Conservation (phyloP, 1,140 invertebrate genomes). For the Chrysoperla carnea region DNA sequence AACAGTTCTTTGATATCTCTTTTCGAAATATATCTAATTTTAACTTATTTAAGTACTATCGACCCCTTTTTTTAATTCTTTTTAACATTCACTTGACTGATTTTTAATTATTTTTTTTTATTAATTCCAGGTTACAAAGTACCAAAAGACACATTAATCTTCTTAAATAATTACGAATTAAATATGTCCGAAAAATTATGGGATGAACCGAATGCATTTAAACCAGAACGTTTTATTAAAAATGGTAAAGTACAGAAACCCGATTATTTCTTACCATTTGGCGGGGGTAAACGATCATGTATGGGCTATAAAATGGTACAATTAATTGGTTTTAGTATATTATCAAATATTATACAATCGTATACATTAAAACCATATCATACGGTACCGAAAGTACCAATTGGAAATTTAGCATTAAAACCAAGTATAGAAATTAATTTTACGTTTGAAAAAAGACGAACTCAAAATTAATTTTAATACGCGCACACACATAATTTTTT, state of each 20-base stretch:
- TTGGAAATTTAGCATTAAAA: constrained; percentile 42
- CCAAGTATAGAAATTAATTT: too few relatives aligned
- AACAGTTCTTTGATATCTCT: too few relatives aligned
- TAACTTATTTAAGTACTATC: too few relatives aligned
- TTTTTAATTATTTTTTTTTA: background rate
- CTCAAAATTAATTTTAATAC: too few relatives aligned
- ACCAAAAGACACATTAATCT: constrained; percentile 61
- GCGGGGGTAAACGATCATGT: constrained; percentile 70
- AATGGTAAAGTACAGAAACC: constrained; percentile 22
- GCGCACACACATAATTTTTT: too few relatives aligned
- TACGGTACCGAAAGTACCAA: constrained; percentile 32
- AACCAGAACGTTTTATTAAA: constrained; percentile 51
- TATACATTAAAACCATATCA: constrained; percentile 42
- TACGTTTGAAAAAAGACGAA: too few relatives aligned
- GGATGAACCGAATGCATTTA: constrained; percentile 48
- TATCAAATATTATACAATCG: constrained; percentile 52
- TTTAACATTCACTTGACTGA: too few relatives aligned
- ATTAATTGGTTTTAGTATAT: constrained; percentile 50
- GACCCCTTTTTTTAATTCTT: too few relatives aligned
- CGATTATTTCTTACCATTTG: constrained; percentile 68
- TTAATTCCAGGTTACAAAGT: constrained; percentile 37
- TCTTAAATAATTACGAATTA: constrained; percentile 74
- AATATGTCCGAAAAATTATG: constrained; percentile 60
- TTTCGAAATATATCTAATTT: too few relatives aligned
- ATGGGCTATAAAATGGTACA: constrained; percentile 73